A percentile compares a stretch with the other conserved stretches of the same genome.
Conservation (phyloP, 2,888 invertebrate species). For the Pollenia amentaria region DNA sequence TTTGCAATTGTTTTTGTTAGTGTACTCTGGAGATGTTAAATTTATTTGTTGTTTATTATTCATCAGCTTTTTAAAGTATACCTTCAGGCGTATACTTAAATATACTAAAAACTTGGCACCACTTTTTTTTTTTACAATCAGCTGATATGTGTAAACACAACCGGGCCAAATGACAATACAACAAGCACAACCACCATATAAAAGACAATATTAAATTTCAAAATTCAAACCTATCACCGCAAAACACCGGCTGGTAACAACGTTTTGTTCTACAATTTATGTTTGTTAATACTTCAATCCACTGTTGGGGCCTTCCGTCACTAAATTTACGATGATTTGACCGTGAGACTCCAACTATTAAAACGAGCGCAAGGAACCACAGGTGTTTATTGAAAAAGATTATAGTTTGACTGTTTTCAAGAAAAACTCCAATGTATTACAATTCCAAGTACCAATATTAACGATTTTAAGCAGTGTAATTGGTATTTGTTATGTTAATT, state of each 20-base stretch:
- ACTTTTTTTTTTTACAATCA: too few species aligned
- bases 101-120: too few species aligned
- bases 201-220: too few species aligned
- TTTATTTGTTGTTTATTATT: too few species aligned
- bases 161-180: too few species aligned
- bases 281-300: slow-evolving; percentile 5
- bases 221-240: neutral
- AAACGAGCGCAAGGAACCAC: neutral
- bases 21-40: slow-evolving; percentile 22
- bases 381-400: neutral
- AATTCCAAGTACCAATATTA: slow-evolving; percentile 10
- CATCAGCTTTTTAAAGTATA: too few species aligned
- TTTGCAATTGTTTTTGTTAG: slow-evolving; percentile 1
- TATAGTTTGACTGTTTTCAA: neutral
- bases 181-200: too few species aligned
- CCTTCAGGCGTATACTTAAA: too few species aligned
- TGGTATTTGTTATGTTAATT: slow-evolving; percentile 1
- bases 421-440: slow-evolving; percentile 8
- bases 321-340: slow-evolving; percentile 15
- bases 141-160: too few species aligned
- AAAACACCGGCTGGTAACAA: slow-evolving; percentile 2
- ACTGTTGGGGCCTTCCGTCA: slow-evolving; percentile 13
- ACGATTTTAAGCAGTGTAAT: slow-evolving; percentile 4
- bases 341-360: slow-evolving; percentile 9
- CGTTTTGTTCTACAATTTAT: neutral